These are phyloP conservation scores for Acrocephalus arundinaceus DNA, from an alignment of 2,113 vertebrate species.

Conservation along the genomic window DNA sequence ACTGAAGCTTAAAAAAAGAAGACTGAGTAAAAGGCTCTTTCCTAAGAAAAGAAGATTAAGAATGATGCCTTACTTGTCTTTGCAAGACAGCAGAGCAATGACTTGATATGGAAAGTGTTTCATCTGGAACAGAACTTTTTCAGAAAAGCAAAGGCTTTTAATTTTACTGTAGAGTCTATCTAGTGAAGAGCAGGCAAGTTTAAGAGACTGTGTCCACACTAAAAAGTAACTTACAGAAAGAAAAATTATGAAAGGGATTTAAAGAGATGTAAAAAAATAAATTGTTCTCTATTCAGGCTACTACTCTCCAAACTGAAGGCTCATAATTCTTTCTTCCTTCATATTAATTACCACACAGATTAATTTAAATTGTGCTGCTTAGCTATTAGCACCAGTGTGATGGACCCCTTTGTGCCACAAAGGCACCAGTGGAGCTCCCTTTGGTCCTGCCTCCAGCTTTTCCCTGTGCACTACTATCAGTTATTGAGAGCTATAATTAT, in stretches of 20 bases:
- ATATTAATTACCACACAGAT: background rate
- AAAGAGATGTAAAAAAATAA: background rate
- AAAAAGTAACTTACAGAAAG: background rate
- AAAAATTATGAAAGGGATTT: background rate
- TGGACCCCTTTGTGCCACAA: background rate
- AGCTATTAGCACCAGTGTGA: background rate
- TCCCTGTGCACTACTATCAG: background rate
- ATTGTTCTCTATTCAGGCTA: background rate
- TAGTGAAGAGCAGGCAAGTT: background rate
- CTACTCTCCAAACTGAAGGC: background rate
- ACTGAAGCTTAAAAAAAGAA: background rate
- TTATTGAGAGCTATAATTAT: background rate
- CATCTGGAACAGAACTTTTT: background rate
- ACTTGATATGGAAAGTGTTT: background rate
- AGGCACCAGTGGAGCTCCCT: background rate
- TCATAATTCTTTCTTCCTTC: background rate
- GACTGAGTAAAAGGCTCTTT: background rate
- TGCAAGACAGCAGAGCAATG: background rate
- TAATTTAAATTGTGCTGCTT: background rate
- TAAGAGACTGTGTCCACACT: background rate
- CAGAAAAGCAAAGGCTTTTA: slow-evolving; percentile 10
- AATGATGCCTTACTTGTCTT: background rate
- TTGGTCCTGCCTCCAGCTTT: background rate
- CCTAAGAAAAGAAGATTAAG: background rate
- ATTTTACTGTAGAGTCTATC: background rate